Evolutionary conservation across 1,140 invertebrate genomes (phyloP), one percentile per base, ranked within the genome.

Genomic region (Alviniconcha marisindica): DNA sequence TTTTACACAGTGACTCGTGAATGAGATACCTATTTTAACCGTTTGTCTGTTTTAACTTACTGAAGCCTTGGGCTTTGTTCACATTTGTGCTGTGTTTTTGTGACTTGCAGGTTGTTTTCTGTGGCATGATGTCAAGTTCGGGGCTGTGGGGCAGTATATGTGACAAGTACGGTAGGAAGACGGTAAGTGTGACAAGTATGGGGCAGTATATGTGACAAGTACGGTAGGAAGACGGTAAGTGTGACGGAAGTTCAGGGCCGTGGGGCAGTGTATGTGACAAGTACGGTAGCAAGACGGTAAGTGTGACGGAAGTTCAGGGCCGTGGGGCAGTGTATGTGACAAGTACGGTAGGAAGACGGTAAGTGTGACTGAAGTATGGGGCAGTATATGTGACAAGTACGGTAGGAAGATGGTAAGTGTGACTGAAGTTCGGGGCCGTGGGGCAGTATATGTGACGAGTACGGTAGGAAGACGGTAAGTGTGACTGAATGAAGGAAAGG

Each of bases 111-210:
- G 95, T 97, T 84, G 97, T 99, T 4, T 98, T 98, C 93, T 93
- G 97, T 91, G 98, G 98, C 80, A 99, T 99, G 98, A 98, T 99
- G 97, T 92, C 98, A 31, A 98, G 97, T 91, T 97, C 97, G 21
- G 97, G 97, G 85, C 97, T 99, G 93, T 99, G 98, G 98, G 97
- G 97, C 21, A 97, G 97, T 92, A 94, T 99, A 48, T 98, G 97
- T 94, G 98, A 99, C 91, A 95, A 96, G 91, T 99, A 98, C 94
- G 98, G 98, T 36, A 94, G 98, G 84, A 97, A 97, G 94, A 95
- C 95, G 88, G 97, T 97, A 33, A 48, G 56, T 38, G 15, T 18
- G n/a, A n/a, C n/a, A n/a, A n/a, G n/a, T 99, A 93, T 99, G 98
- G 98, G 97, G 97, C 18, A 97, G 97, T 92, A 94, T 99, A 48